Base-by-base conservation (phyloP, 2,888 invertebrate genomes). In the Drosophila antonietae region DNA sequence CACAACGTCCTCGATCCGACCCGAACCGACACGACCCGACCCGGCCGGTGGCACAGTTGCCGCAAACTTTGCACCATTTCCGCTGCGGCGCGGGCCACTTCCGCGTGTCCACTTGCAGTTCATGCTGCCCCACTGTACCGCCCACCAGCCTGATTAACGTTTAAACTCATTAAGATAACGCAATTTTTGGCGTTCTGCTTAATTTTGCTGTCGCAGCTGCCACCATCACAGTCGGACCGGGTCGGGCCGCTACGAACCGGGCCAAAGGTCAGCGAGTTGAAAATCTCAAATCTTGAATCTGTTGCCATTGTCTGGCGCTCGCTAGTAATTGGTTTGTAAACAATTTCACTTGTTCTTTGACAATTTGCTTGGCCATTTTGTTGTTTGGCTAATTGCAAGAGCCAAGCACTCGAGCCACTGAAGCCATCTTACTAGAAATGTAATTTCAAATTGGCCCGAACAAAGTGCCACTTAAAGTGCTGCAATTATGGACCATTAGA, bases 81-180 rank as follows among this genome's bases (percentile, higher is more conserved):
- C 84, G 82, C 68, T 75, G 73, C 84, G 79, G 61, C 63, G 69
- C 52, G 52, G 35, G 53, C 61, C 59, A 69, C 69, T 65, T 80
- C 78, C 78, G 78, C 47, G 52, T 51, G 49, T 62, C 64, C 53
- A 55, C 39, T 49, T 43, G 60, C 58, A 53, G 47, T 31, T n/a
- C 18, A 15, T 28, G 43, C 44, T n/a, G 9, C 44, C 33, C 31
- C 37, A 41, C 62, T 53, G 63, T 47, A 49, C 64, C 69, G 23
- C 28, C 78, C 63, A 65, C 68, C 66, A 70, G 80, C 67, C 85
- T 86, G 85, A 86, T 86, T 86, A 86, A 81, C 87, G 85, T 81
- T 87, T 91, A 89, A 91, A 89, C 90, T 91, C 90, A 91, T 91
- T 91, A 91, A 91, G 91, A 91, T 91, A 91, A 91, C 89, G 84